Evolutionary conservation across 2,113 vertebrate species (phyloP), one percentile per base, ranked within the genome.

Genomic region (Suncus etruscus): DNA sequence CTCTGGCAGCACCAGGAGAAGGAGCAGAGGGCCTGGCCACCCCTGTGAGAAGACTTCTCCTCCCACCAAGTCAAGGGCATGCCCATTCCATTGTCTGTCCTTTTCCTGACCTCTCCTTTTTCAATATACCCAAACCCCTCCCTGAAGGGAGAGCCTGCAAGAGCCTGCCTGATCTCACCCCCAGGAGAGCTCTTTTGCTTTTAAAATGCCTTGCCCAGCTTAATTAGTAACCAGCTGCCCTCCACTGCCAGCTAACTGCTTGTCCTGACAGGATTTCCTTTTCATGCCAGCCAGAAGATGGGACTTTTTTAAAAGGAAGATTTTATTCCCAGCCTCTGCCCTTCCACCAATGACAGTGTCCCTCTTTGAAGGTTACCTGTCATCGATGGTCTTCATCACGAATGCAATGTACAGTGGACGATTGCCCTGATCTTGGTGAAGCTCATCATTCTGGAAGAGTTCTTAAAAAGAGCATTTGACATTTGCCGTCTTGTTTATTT

Each of bases 281-380:
- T 82, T 66, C 80, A 73, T 90, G 90, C 91, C 88, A 94, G 65
- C 85, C 77, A 0, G 65, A 74, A 94, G 95, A 96, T 93, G 90
- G 93, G 86, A 91, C 93, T 89, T 95, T 90, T 95, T 91, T 27
- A 86, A 39, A 39, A 39, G 91, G 79, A 91, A 93, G 93, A 95
- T 90, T 87, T 86, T 72, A 80, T 90, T 80, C 91, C 82, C 69
- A 91, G 91, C 31, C 83, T 88, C 84, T 0, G 6, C 80, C 76
- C 82, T 92, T 77, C 83, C 90, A 86, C 81, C 84, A 72, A 89
- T 86, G 86, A 94, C 87, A 95, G 74, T 48, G 63, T 77, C 74
- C 51, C 27, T 84, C 74, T 80, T 80, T 94, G 95, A 97, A 94
- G 95, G 93, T 94, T 90, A 95, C 87, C 93, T 91, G 85, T 94